phyloP scores from a whole-genome alignment of 2,888 invertebrate genomes.

The Celastrina argiolus region DNA sequence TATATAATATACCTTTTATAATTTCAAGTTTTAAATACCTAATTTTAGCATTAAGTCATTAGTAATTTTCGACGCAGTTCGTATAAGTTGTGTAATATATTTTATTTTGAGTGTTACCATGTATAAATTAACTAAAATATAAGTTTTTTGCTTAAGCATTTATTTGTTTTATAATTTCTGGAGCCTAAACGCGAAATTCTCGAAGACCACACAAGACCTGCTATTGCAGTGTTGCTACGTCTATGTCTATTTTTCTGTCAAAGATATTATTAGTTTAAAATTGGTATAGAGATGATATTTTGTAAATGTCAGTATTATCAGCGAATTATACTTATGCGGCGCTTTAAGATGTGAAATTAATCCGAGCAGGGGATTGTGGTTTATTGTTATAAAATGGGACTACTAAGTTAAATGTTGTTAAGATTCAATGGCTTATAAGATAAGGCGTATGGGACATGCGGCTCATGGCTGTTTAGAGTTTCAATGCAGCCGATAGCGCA shows the following conservation, averaged over 20 bases:
- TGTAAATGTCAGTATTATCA: conserved; percentile 61
- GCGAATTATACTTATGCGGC: conserved; percentile 47
- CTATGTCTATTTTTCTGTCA: conserved; percentile 15
- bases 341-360: conserved; percentile 40
- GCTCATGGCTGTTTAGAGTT: background rate
- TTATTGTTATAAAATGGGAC: conserved; percentile 34
- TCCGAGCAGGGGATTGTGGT: conserved; percentile 41
- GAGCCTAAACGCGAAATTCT: background rate
- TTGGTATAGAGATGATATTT: conserved; percentile 20
- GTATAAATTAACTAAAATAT: conserved; percentile 13
- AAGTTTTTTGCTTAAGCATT: conserved; percentile 3
- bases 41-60: conserved; percentile 9
- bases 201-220: conserved; percentile 20
- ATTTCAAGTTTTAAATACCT: background rate
- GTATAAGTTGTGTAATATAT: background rate
- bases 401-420: conserved; percentile 26
- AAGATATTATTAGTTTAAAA: conserved; percentile 11
- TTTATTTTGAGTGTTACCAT: conserved; percentile 16
- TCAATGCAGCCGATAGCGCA: background rate
- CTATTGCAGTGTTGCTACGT: conserved; percentile 2
- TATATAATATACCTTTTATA: background rate
- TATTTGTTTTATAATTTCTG: conserved; percentile 14
- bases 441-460: conserved; percentile 14
- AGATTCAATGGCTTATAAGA: conserved; percentile 25
- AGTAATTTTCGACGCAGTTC: conserved; percentile 18